These are phyloP conservation scores for Notoglanidium macrostoma DNA, from an alignment of 2,797 vertebrate genomes.

Conservation along the genomic window DNA sequence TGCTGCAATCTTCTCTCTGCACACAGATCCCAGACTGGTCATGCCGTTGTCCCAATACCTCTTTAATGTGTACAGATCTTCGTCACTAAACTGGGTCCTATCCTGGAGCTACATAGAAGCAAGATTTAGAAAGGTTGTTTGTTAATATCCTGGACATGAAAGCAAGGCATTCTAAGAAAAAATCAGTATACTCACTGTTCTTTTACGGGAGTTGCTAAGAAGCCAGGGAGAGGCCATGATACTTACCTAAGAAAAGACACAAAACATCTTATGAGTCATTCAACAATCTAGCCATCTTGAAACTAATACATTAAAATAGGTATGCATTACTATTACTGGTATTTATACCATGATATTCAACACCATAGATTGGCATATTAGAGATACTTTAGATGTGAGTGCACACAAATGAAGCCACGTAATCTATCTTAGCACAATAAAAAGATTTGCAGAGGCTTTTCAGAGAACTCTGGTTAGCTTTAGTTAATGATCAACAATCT, in stretches of 20 bases:
- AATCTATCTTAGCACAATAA: neutral
- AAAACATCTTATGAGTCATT: conserved; percentile 33
- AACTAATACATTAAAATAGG: neutral
- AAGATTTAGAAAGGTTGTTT: conserved; percentile 29
- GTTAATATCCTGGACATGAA: neutral
- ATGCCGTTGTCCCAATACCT: conserved; percentile 98
- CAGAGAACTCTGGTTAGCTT: neutral
- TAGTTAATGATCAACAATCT: neutral
- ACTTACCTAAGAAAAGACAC: conserved; percentile 80
- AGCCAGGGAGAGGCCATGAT: conserved; percentile 92
- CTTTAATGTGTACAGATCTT: conserved; percentile 91
- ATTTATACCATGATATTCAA: neutral
- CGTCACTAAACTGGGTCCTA: conserved; percentile 95
- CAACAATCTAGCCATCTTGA: neutral
- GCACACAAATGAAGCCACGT: neutral
- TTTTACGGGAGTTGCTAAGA: conserved; percentile 94
- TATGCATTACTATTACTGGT: no score
- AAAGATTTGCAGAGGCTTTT: neutral
- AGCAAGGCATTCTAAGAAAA: neutral
- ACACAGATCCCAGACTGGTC: conserved; percentile 97
- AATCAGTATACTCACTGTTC: conserved; percentile 86
- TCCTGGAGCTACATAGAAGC: conserved; percentile 88
- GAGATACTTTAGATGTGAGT: neutral
- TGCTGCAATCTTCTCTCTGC: conserved; percentile 95
- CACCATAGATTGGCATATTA: neutral